phyloP scores from a whole-genome alignment of 1,140 invertebrate species.

The Leptopilina boulardi region DNA sequence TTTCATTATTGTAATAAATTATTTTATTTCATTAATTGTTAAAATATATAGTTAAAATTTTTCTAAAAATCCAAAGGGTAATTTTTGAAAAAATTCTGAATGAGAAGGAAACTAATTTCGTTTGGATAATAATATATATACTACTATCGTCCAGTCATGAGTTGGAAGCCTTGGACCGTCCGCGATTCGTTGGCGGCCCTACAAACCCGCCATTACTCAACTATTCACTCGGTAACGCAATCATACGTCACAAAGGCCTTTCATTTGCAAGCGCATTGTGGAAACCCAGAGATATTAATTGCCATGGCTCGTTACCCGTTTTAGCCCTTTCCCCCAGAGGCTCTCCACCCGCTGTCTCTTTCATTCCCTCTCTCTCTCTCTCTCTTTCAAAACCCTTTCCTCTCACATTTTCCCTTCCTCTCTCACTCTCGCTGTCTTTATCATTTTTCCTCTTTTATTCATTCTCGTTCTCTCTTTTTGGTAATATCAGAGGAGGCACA shows the following conservation, averaged over 20 bases:
- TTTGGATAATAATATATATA: conserved; percentile 37
- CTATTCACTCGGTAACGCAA: conserved; percentile 76
- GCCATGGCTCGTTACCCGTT: conserved; percentile 74
- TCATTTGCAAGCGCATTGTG: conserved; percentile 78
- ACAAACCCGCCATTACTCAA: conserved; percentile 75
- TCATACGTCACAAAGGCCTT: conserved; percentile 77
- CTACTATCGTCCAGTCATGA: conserved; percentile 31
- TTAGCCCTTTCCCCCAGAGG: conserved; percentile 52
- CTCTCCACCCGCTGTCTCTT: conserved; percentile 55
- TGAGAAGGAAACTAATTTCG: conserved; percentile 44
- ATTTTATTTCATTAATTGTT: too few species aligned
- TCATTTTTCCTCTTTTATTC: conserved; percentile 53
- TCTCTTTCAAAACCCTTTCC: conserved; percentile 36
- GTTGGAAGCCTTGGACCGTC: conserved; percentile 59
- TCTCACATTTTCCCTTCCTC: conserved; percentile 44
- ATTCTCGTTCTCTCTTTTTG: conserved; percentile 40
- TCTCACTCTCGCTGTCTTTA: conserved; percentile 42
- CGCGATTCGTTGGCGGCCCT: conserved; percentile 66
- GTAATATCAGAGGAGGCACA: conserved; percentile 40
- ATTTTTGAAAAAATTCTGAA: conserved; percentile 11
- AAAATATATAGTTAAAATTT: too few species aligned
- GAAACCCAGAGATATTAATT: conserved; percentile 76
- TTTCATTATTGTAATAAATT: too few species aligned
- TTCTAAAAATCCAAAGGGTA: not conserved
- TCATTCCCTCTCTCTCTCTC: conserved; percentile 48